Evolutionary conservation across 1,140 invertebrate genomes (phyloP), one percentile per base, ranked within the genome.

Genomic region (Bathynomus jamesi): DNA sequence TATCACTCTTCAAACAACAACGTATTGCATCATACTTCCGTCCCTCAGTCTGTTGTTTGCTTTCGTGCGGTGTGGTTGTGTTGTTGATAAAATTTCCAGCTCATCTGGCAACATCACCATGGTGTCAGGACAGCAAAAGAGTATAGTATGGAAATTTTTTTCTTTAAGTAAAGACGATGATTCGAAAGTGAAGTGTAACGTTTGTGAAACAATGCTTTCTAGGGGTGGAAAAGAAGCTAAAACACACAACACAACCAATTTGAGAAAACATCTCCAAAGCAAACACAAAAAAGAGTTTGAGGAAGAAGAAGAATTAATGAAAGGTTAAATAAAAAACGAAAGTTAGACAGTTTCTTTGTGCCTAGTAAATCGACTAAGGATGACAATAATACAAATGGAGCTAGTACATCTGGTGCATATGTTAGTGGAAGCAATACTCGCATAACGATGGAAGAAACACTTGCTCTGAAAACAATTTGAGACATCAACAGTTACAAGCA

Each of bases 401-500:
- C 21, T 53, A 25, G 53, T 25, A 24, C 40, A 60, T 21, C 61
- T 60, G 46, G 32, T 40, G 32, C 7, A 40, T 8, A 40, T 40
- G 32, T 8, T 27, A 60, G 40, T 32, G 28, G 46, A 31, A 60
- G 28, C 25, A 25, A 67, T 8, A n/a, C 13, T 40, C 32, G 24
- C n/a, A 5, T 53, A 32, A 67, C 29, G 11, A n/a, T 69, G 10
- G 67, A 46, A 13, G 28, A 69, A 69, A 69, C 31, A 11, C 28
- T 24, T 27, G 21, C 28, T 25, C 67, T 53, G 46, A 69, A 21
- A 69, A 28, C 21, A 53, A 46, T 25, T 3, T 69, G 67, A 46
- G 46, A 53, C 28, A 69, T 69, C 28, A 69, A 69, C 28, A 69
- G 67, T 69, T 24, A 53, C 67, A 27, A 21, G n/a, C 31, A 60